Evolutionary conservation across 1,140 invertebrate species (phyloP), one percentile per base, ranked within the genome.

Genomic region (Teleogryllus occipitalis): DNA sequence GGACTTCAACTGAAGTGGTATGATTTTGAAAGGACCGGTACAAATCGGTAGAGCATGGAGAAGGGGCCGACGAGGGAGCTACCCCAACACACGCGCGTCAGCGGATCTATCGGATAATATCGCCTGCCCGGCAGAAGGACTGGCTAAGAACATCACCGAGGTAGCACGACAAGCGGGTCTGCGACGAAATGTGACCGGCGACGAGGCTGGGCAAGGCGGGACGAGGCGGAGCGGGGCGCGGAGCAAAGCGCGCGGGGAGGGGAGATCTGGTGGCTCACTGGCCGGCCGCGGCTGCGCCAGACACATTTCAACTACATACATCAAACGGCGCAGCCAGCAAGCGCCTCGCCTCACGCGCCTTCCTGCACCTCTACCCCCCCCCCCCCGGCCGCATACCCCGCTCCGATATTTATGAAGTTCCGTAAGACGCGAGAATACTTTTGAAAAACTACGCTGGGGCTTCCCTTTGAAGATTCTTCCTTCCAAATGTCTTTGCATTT

Each of bases 401-500:
- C 54, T 18, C 54, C 54, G 54, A 65, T 65, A 65, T 65, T 65
- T 65, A 65, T 65, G 54, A 65, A 65, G 54, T 65, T 65, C 54
- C 54, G 54, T 18, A 65, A 65, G 54, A 65, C 54, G 54, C 54
- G 54, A 65, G 54, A 18, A 65, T 65, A 65, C 54, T 65, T 65
- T 65, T 65, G 54, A 65, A 65, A 65, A 65, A 65, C 54, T 65
- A 65, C 54, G 54, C 18, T 18, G 54, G 54, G 10, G 10, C 54
- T 65, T 65, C 54, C 7, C 7, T 65, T 65, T 65, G 54, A 65
- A 65, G 54, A 65, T 65, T 65, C 18, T 65, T 65, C 54, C 54
- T 65, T 65, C 54, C 54, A 65, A 65, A 65, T 65, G 18, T 65
- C 54, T 65, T 65, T 65, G 54, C 54, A 65, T 65, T 65, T 65